Conservation (phyloP, 2,888 invertebrate genomes). For the Xestobium rufovillosum region DNA sequence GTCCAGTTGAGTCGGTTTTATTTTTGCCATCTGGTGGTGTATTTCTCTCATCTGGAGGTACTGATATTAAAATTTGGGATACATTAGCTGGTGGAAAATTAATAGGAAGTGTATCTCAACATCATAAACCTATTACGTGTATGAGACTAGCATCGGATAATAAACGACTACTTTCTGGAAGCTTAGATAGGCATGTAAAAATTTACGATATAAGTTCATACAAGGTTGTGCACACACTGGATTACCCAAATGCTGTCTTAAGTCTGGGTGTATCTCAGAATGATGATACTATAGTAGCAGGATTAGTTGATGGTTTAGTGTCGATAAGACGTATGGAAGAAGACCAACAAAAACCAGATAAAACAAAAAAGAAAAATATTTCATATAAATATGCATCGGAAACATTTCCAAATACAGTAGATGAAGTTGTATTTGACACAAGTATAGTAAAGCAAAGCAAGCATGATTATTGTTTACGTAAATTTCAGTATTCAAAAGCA, state of each 20-base stretch:
- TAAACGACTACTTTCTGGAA: slow-evolving; percentile 77
- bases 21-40: slow-evolving; percentile 86
- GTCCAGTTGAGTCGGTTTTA: slow-evolving; percentile 81
- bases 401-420: slow-evolving; percentile 36
- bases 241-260: slow-evolving; percentile 84
- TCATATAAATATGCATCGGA: slow-evolving; percentile 45
- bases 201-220: slow-evolving; percentile 83
- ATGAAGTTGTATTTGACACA: slow-evolving; percentile 47
- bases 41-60: slow-evolving; percentile 87
- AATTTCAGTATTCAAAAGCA: slow-evolving; percentile 77
- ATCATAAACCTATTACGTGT: slow-evolving; percentile 93
- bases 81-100: slow-evolving; percentile 79
- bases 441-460: slow-evolving; percentile 44
- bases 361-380: slow-evolving; percentile 46
- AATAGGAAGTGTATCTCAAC: slow-evolving; percentile 77
- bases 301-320: slow-evolving; percentile 88
- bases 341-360: slow-evolving; percentile 39
- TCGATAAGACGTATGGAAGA: slow-evolving; percentile 75
- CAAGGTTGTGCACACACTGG: slow-evolving; percentile 79
- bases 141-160: slow-evolving; percentile 74
- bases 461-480: slow-evolving; percentile 65
- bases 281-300: slow-evolving; percentile 82
- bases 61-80: slow-evolving; percentile 90
- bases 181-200: slow-evolving; percentile 89
- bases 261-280: slow-evolving; percentile 69